Evolutionary conservation across 1,140 invertebrate species (phyloP).

Genomic region (Papilio machaon): DNA sequence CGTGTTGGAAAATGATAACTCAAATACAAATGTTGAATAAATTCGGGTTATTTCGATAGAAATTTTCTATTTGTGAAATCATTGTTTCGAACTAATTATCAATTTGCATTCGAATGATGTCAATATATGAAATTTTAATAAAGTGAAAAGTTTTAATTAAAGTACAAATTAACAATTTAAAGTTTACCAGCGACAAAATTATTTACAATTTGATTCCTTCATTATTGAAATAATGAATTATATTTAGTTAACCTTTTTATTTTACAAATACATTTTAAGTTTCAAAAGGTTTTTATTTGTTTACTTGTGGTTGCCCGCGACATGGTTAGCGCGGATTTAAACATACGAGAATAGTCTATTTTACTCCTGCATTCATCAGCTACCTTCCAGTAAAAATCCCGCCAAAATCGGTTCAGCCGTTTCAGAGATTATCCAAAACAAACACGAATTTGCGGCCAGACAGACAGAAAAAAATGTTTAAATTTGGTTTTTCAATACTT

Average conservation of each 20-base stretch:
- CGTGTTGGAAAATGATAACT: not conserved
- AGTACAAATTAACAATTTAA: not conserved
- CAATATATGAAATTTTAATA: not conserved
- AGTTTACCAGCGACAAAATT: not conserved
- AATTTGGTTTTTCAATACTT: no score
- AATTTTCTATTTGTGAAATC: not conserved
- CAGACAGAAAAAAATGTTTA: no score
- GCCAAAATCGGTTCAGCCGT: no score
- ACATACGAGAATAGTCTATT: no score
- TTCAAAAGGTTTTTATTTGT: not conserved
- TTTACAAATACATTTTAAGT: no score
- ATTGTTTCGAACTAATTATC: not conserved
- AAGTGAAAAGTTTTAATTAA: not conserved
- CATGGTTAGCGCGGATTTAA: no score
- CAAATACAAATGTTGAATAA: not conserved
- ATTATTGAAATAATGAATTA: not conserved
- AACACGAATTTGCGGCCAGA: no score
- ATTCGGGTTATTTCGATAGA: not conserved
- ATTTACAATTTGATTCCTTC: not conserved
- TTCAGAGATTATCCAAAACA: no score
- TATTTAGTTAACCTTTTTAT: not conserved
- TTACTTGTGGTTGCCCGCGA: no score
- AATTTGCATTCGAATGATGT: slow-evolving; percentile 3
- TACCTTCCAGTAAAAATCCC: no score
- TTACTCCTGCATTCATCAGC: no score